Base-by-base conservation (phyloP, 2,888 invertebrate species). In the Emesis russula region DNA sequence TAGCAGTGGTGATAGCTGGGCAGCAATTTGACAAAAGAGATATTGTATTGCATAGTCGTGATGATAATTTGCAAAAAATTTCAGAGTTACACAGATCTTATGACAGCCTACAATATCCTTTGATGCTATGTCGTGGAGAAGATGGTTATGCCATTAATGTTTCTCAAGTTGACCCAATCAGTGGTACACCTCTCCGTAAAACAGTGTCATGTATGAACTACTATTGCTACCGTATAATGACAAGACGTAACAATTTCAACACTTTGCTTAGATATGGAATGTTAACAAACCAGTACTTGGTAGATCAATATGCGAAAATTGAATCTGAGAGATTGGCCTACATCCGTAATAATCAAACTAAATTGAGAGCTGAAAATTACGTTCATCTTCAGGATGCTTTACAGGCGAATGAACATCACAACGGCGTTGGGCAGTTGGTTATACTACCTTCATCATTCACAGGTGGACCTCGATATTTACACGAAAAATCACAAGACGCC, bases 21-120 rank as follows among this genome's bases (percentile, higher is more conserved):
- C 87, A 94, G 86, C 90, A 94, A 88, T 94, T 93, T 88, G 93
- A 92, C 77, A 91, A 87, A 82, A 88, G 94, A 86, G 93, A 94
- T 91, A 94, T 94, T 86, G 88, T 92, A 4, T 86, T 94, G 73
- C 91, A 84, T 53, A 92, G 91, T 85, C 92, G 91, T 84, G 92
- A 93, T 84, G 87, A 91, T 76, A 90, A 86, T 86, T 89, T 93
- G 71, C 88, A 93, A 87, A 87, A 87, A 86, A 93, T 88, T 77
- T 77, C 71, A 74, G 91, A 94, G 73, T 81, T 91, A 86, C 93
- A 94, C 81, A 86, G 93, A 85, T 92, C 91, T 83, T 95, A 94
- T 89, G 94, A 95, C 83, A 87, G 87, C 68, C 75, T 95, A 86
- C 92, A 95, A 83, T 95, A 94, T 90, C 93, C 93, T 78, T 87